Conservation (phyloP, 1,140 invertebrate genomes). For the Drosophila grimshawi region DNA sequence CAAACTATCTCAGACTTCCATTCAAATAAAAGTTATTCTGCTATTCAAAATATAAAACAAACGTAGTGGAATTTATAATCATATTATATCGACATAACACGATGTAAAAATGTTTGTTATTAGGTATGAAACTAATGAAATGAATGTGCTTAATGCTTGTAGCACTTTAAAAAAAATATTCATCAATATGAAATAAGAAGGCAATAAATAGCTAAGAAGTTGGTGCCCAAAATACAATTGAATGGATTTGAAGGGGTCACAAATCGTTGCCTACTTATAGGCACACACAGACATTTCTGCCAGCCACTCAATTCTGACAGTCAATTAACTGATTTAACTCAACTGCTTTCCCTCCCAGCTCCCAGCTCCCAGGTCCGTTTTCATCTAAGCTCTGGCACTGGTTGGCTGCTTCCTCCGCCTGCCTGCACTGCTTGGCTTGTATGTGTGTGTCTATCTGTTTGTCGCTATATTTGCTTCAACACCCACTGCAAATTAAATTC, state of each 20-base stretch:
- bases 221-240: not conserved
- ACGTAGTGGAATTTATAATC: too few relatives aligned
- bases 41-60: too few relatives aligned
- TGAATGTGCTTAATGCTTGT: too few relatives aligned
- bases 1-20: too few relatives aligned
- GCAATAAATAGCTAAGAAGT: not conserved
- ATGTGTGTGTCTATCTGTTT: slow-evolving; percentile 45
- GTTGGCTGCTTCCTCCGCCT: slow-evolving; percentile 11
- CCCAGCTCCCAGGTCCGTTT: slow-evolving; percentile 2
- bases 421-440: not conserved
- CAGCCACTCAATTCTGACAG: slow-evolving; percentile 27
- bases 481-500: slow-evolving; percentile 82
- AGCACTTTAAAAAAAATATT: too few relatives aligned
- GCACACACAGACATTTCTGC: slow-evolving; percentile 6
- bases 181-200: too few relatives aligned
- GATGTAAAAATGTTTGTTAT: too few relatives aligned
- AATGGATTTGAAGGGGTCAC: not conserved
- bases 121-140: too few relatives aligned
- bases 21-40: too few relatives aligned
- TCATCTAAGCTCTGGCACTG: slow-evolving; percentile 16
- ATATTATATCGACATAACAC: too few relatives aligned
- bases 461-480: slow-evolving; percentile 77
- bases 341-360: not conserved
- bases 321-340: slow-evolving; percentile 43
- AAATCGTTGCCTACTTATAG: slow-evolving; percentile 66